phyloP scores from a whole-genome alignment of 1,140 invertebrate species.

The Pachypeltis micranthus region DNA sequence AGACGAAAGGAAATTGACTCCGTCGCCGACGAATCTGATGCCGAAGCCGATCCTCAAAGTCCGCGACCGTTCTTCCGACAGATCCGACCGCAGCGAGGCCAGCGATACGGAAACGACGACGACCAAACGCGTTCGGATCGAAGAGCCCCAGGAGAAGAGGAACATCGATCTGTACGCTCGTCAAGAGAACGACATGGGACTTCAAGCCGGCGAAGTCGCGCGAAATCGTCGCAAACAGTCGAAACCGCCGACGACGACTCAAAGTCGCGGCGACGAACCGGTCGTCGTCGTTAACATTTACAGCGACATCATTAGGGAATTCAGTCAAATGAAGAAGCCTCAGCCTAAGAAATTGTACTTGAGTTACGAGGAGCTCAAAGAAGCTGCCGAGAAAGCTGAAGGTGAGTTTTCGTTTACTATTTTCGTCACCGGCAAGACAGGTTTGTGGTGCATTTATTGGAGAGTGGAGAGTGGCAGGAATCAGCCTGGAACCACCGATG shows the following conservation, averaged over 20 bases:
- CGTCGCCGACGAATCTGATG: constrained; percentile 8
- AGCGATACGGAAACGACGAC: constrained; percentile 12
- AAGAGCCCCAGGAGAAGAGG: constrained; percentile 24
- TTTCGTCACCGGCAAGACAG: not conserved
- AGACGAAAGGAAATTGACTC: constrained; percentile 10
- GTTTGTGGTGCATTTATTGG: not conserved
- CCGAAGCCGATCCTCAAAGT: constrained; percentile 26
- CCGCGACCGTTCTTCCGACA: not conserved
- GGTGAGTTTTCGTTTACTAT: not conserved
- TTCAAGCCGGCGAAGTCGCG: constrained; percentile 22
- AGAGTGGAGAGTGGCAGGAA: too few relatives aligned
- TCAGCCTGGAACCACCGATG: too few relatives aligned
- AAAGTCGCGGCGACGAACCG: constrained; percentile 33
- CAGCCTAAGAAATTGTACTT: constrained; percentile 42
- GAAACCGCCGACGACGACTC: not conserved
- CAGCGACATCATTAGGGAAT: constrained; percentile 61
- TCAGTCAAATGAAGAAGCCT: constrained; percentile 42
- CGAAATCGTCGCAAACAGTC: constrained; percentile 20
- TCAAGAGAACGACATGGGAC: constrained; percentile 18
- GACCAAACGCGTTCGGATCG: constrained; percentile 26
- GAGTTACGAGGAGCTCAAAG: constrained; percentile 49
- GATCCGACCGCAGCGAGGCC: not conserved
- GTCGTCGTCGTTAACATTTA: constrained; percentile 66
- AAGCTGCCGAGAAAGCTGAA: constrained; percentile 38
- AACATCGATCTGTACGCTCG: not conserved